Base-by-base conservation (phyloP, 2,888 invertebrate genomes). In the Mycogona germanica region DNA sequence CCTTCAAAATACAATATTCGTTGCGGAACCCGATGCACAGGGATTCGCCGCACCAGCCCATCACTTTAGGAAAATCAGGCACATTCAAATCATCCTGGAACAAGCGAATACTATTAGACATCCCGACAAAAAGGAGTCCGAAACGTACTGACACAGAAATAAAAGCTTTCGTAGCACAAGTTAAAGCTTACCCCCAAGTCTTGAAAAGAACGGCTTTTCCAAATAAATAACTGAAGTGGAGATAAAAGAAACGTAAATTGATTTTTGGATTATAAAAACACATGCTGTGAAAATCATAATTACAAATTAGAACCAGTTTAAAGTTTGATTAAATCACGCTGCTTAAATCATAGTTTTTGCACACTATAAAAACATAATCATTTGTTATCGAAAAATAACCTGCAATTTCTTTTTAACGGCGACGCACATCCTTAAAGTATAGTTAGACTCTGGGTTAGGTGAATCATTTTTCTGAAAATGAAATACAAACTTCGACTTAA, bases 21-120 rank as follows among this genome's bases (percentile, higher is more conserved):
- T 82, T 79, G 67, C 84, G 85, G 68, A 84, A 88, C 2, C 91
- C 92, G 50, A 92, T 80, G 69, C 87, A 88, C 21, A 92, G 75
- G n/a, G 82, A 80, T 67, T 88, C 82, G 60, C 81, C 78, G 53
- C 84, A 82, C 88, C 87, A 91, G 2, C 81, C 78, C 65, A 92
- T 74, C 0, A 83, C 78, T 64, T 80, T 81, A 0, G 91, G 89
- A 19, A 83, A 76, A 70, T 92, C 89, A 35, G 80, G 80, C 41
- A 89, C 72, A 52, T 78, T 79, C 59, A 91, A 81, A 64, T 87
- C 84, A 41, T 61, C 55, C 68, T 69, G 62, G 42, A 65, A 63
- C 37, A 53, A 48, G 38, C 28, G 51, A 28, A n/a, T n/a, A n/a
- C n/a, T n/a, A n/a, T n/a, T n/a, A n/a, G n/a, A n/a, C n/a, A n/a